These are phyloP conservation scores for Triplophysa yarkandensis DNA, from an alignment of 2,797 vertebrate genomes.

Conservation along the genomic window DNA sequence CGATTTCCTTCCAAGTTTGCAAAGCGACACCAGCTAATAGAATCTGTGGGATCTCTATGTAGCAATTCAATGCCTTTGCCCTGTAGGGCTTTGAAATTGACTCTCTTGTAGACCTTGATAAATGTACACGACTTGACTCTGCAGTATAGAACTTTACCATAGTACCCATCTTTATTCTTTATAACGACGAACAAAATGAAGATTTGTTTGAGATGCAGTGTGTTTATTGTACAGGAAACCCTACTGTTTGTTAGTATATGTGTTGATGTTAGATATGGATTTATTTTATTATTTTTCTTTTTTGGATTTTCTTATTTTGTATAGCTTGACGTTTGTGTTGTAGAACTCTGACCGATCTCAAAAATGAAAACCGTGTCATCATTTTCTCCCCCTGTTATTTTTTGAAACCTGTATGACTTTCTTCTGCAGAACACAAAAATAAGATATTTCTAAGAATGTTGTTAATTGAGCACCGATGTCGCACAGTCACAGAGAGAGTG, in stretches of 20 bases:
- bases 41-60: slow-evolving; percentile 23
- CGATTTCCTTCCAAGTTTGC: slow-evolving; percentile 28
- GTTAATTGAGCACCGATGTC: too few species aligned
- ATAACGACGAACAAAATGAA: too few species aligned
- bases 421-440: too few species aligned
- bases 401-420: too few species aligned
- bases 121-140: slow-evolving; percentile 7
- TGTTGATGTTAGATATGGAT: background rate
- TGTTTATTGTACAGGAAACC: background rate
- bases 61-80: slow-evolving; percentile 28
- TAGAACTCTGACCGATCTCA: too few species aligned
- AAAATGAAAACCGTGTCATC: too few species aligned
- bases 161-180: background rate
- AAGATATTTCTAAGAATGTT: too few species aligned
- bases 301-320: too few species aligned
- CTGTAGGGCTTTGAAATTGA: slow-evolving; percentile 24
- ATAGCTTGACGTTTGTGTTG: too few species aligned
- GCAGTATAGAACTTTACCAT: background rate
- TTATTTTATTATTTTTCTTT: background rate
- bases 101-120: slow-evolving; percentile 21
- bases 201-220: background rate
- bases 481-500: too few species aligned
- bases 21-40: slow-evolving; percentile 32
- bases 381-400: too few species aligned
- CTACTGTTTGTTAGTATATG: too few species aligned